A percentile compares a stretch with the other conserved stretches of the same genome.
These are phyloP conservation scores for Terrapene triunguis DNA, from an alignment of 2,113 vertebrate genomes.

Conservation along the genomic window DNA sequence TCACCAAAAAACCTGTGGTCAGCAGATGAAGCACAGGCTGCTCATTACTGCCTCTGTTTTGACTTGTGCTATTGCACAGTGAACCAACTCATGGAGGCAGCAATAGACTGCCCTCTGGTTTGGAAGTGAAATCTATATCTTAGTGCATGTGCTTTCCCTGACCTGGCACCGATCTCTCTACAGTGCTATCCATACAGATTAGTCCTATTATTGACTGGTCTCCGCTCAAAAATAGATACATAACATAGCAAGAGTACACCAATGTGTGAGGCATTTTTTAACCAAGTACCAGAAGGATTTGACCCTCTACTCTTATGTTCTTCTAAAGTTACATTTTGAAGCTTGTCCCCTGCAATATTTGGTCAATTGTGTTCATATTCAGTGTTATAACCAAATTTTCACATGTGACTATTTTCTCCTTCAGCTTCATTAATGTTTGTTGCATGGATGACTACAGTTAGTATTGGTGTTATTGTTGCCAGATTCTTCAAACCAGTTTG, in stretches of 20 bases:
- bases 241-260: not conserved
- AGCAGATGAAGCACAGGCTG: not conserved
- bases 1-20: not conserved
- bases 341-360: not conserved
- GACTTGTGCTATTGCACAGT: not conserved
- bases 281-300: not conserved
- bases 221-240: not conserved
- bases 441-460: constrained; percentile 87
- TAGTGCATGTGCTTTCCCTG: not conserved
- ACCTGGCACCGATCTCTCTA: not conserved
- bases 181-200: not conserved
- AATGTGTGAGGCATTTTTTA: not conserved
- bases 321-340: not conserved
- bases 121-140: not conserved
- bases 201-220: not conserved
- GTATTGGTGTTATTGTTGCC: constrained; percentile 85
- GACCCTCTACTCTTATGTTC: not conserved
- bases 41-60: not conserved
- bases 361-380: not conserved
- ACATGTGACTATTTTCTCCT: not conserved
- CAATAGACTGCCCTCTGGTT: not conserved
- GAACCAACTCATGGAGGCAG: not conserved
- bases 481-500: constrained; percentile 89
- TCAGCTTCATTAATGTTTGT: constrained; percentile 88
- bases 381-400: not conserved